These are phyloP conservation scores for Saguinus midas DNA, from an alignment of 2,113 vertebrate species.

Conservation along the genomic window DNA sequence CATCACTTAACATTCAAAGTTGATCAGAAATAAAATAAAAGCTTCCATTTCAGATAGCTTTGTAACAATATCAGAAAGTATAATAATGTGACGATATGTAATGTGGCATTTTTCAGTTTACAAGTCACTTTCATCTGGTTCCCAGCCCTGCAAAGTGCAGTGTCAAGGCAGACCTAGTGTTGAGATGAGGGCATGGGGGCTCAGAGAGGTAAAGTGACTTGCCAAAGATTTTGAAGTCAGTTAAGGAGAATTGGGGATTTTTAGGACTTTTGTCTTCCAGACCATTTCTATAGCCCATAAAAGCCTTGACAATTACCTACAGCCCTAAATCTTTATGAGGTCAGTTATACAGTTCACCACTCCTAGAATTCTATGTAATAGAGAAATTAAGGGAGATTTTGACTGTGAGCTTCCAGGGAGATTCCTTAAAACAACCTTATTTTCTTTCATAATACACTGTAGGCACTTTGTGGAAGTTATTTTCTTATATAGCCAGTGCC, in stretches of 20 bases:
- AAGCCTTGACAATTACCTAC: too few species aligned
- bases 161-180: background rate
- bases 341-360: background rate
- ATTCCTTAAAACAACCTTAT: background rate
- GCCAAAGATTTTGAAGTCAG: background rate
- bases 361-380: background rate
- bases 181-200: background rate
- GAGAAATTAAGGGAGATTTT: background rate
- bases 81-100: background rate
- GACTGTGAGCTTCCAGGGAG: background rate
- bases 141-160: background rate
- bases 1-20: background rate
- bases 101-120: background rate
- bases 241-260: background rate
- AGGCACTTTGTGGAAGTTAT: background rate
- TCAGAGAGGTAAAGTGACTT: background rate
- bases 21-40: conserved; percentile 23
- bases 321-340: background rate
- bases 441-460: background rate
- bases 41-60: background rate
- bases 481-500: too few species aligned
- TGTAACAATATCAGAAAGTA: background rate
- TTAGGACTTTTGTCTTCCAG: background rate
- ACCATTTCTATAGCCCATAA: background rate
- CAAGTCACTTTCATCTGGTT: background rate